Evolutionary conservation across 2,797 vertebrate species (phyloP).

Genomic region (Ptychobarbus kaznakovi): DNA sequence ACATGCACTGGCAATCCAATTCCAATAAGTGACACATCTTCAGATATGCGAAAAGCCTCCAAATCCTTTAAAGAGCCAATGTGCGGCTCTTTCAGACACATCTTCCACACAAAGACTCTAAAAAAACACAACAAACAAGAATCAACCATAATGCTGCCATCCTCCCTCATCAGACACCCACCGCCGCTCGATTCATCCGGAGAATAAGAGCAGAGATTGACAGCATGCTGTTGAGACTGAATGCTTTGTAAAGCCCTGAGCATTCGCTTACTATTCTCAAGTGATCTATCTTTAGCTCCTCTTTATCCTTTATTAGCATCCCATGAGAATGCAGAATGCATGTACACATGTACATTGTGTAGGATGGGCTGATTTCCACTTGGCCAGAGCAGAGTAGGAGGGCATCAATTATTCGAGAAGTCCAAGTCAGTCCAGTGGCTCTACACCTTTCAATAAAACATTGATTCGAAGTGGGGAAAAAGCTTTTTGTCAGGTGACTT

Average conservation of each 20-base stretch:
- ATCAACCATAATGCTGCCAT: constrained; percentile 48
- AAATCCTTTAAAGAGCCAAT: constrained; percentile 56
- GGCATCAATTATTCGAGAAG: constrained; percentile 28
- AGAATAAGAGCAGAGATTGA: constrained; percentile 37
- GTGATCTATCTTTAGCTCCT: constrained; percentile 37
- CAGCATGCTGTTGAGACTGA: constrained; percentile 25
- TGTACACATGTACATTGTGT: not conserved
- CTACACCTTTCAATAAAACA: constrained; percentile 55
- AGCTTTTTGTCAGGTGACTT: constrained; percentile 46
- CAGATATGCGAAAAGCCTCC: constrained; percentile 65
- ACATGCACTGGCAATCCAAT: constrained; percentile 69
- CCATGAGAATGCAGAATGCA: constrained; percentile 11
- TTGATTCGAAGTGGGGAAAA: constrained; percentile 37
- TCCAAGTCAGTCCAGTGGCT: constrained; percentile 20
- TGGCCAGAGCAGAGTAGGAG: not conserved
- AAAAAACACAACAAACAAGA: constrained; percentile 45
- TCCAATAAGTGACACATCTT: constrained; percentile 72
- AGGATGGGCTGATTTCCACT: not conserved
- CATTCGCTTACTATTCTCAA: constrained; percentile 34
- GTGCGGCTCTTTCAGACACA: constrained; percentile 16
- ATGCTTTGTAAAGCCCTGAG: constrained; percentile 18
- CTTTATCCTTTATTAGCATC: constrained; percentile 24
- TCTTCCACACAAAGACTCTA: constrained; percentile 25
- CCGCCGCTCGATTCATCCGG: constrained; percentile 8
- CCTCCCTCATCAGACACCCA: constrained; percentile 41